phyloP scores from a whole-genome alignment of 2,888 invertebrate species.

The Eucera pruinosa region DNA sequence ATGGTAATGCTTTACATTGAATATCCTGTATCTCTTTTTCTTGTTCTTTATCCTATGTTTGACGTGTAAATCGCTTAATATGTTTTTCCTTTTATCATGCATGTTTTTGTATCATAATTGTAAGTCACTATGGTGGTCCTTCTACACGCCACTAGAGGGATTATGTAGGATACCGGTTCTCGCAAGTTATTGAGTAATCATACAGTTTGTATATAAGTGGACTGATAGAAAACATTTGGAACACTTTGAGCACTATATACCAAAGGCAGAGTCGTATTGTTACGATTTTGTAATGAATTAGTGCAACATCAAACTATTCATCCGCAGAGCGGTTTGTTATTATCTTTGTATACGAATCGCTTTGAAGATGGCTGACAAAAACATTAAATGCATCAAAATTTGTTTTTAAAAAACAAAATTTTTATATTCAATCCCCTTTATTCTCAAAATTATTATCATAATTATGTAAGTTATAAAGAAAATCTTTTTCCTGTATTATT shows the following conservation, averaged over 20 bases:
- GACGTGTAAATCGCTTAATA: neutral
- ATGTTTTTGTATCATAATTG: neutral
- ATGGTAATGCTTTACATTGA: constrained; percentile 77
- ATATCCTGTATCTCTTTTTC: neutral
- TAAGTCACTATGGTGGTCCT: neutral
- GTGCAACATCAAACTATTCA: constrained; percentile 70
- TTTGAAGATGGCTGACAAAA: constrained; percentile 73
- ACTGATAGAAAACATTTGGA: no score
- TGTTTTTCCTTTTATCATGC: neutral
- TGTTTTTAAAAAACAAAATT: no score
- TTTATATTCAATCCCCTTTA: no score
- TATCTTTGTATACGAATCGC: constrained; percentile 44
- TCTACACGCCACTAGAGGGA: neutral
- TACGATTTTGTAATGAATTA: constrained; percentile 71
- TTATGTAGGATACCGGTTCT: neutral
- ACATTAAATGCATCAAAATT: no score
- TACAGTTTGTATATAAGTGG: neutral
- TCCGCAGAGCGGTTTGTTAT: constrained; percentile 70
- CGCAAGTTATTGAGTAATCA: neutral
- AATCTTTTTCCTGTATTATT: no score
- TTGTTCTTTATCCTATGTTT: neutral
- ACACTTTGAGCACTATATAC: constrained; percentile 54
- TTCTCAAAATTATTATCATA: no score
- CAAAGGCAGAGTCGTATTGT: constrained; percentile 67
- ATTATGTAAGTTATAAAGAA: no score